These are phyloP conservation scores for Phthorimaea operculella DNA, from an alignment of 1,140 invertebrate genomes.

Conservation along the genomic window DNA sequence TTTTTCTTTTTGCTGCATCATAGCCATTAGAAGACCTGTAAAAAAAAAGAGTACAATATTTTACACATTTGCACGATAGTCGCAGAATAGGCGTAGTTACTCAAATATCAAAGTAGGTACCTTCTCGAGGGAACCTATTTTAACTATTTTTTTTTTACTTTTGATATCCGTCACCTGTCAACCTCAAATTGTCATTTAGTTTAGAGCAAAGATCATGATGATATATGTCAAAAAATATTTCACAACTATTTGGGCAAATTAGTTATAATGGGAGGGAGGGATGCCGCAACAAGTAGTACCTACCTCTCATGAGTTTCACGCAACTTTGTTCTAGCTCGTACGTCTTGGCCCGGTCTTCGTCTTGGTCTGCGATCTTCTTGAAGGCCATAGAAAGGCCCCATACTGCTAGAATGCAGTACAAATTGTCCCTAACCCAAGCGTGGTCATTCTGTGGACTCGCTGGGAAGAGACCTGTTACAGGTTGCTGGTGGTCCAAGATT, in stretches of 20 bases:
- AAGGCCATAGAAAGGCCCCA: constrained; percentile 99
- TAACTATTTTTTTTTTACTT: too few relatives aligned
- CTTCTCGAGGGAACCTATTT: too few relatives aligned
- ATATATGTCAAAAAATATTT: too few relatives aligned
- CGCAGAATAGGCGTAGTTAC: too few relatives aligned
- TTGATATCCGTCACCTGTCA: too few relatives aligned
- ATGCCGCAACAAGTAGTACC: constrained; percentile 1
- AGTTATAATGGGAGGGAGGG: too few relatives aligned
- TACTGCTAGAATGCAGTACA: constrained; percentile 96
- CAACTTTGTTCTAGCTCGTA: constrained; percentile 97
- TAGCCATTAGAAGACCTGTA: constrained; percentile 87
- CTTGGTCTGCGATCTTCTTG: constrained; percentile 98
- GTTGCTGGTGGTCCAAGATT: constrained; percentile 94
- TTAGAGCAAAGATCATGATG: too few relatives aligned
- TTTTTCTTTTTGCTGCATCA: constrained; percentile 99
- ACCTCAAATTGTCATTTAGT: too few relatives aligned
- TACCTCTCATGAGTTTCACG: constrained; percentile 83
- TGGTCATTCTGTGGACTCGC: constrained; percentile 88
- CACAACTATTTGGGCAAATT: too few relatives aligned
- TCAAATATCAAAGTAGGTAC: too few relatives aligned
- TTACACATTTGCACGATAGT: too few relatives aligned
- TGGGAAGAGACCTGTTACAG: constrained; percentile 93
- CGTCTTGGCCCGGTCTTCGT: constrained; percentile 97
- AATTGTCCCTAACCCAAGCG: constrained; percentile 98
- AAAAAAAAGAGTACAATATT: constrained; percentile 10